A percentile compares a stretch with the other conserved stretches of the same genome.
These are phyloP conservation scores for Notodonta dromedarius DNA, from an alignment of 2,888 invertebrate species.

Conservation along the genomic window DNA sequence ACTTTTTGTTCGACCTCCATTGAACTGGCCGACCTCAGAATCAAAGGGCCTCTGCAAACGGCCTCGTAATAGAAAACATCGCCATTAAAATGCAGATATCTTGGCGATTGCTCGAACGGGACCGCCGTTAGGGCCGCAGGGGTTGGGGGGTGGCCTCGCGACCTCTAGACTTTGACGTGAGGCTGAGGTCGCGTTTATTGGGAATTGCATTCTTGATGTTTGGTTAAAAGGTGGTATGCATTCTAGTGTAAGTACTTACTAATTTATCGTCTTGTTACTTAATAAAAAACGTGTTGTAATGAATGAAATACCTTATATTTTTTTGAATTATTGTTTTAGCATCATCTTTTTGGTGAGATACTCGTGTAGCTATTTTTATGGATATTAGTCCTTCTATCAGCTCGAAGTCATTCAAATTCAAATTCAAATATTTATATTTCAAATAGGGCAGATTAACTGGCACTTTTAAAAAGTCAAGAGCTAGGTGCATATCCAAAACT, in stretches of 20 bases:
- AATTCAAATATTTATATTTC: too few relatives aligned
- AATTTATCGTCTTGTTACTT: too few relatives aligned
- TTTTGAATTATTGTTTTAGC: too few relatives aligned
- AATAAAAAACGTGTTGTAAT: too few relatives aligned
- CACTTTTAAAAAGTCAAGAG: too few relatives aligned
- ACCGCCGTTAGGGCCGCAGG: background rate
- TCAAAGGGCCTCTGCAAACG: background rate
- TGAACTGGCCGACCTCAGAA: constrained; percentile 2
- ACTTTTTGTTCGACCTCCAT: constrained; percentile 1
- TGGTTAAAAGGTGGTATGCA: background rate
- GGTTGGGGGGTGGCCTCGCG: background rate
- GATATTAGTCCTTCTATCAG: too few relatives aligned
- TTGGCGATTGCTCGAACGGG: constrained; percentile 5
- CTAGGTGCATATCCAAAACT: too few relatives aligned
- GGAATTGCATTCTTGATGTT: background rate
- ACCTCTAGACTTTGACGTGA: constrained; percentile 3
- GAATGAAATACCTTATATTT: too few relatives aligned
- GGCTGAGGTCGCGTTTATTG: background rate
- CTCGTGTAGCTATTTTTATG: too few relatives aligned
- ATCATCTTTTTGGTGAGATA: too few relatives aligned
- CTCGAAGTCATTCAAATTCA: too few relatives aligned
- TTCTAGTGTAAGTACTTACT: background rate
- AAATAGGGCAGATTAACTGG: too few relatives aligned
- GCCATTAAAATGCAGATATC: constrained; percentile 9
- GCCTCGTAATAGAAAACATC: constrained; percentile 2